Conservation (phyloP, 2,797 vertebrate species). For the Hemibagrus guttatus region DNA sequence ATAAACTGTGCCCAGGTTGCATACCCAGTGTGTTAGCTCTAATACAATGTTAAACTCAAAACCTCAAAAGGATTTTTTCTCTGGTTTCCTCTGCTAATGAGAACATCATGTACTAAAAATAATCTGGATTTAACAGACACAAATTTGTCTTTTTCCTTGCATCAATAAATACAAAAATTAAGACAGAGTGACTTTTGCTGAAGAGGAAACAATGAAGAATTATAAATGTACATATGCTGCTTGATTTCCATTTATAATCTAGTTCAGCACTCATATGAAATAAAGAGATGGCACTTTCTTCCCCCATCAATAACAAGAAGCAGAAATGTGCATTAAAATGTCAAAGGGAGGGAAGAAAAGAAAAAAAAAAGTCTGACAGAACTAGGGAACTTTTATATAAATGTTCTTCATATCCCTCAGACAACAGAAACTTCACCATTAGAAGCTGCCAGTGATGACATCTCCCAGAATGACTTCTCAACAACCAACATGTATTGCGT, state of each 20-base stretch:
- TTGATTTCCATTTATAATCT: constrained; percentile 3
- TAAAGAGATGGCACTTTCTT: neutral
- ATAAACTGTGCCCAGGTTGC: neutral
- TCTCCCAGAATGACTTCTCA: neutral
- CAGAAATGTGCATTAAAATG: constrained; percentile 15
- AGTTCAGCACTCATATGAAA: neutral
- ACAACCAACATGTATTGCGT: neutral
- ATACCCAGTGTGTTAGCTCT: neutral
- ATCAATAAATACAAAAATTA: neutral
- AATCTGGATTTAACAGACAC: neutral
- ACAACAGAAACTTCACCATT: constrained; percentile 23
- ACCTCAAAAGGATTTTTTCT: neutral
- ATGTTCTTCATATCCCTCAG: constrained; percentile 15
- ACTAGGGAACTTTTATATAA: constrained; percentile 35
- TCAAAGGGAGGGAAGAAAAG: constrained; percentile 11
- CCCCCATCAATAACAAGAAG: neutral
- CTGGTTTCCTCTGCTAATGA: neutral
- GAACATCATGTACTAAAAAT: neutral
- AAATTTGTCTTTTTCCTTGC: neutral
- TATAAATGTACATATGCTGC: neutral
- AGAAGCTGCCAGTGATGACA: neutral
- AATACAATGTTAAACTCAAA: neutral
- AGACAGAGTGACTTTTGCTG: neutral
- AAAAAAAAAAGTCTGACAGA: constrained; percentile 37
- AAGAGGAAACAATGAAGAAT: no score